These are phyloP conservation scores for Leuctra nigra DNA, from an alignment of 2,888 invertebrate species.

Conservation along the genomic window DNA sequence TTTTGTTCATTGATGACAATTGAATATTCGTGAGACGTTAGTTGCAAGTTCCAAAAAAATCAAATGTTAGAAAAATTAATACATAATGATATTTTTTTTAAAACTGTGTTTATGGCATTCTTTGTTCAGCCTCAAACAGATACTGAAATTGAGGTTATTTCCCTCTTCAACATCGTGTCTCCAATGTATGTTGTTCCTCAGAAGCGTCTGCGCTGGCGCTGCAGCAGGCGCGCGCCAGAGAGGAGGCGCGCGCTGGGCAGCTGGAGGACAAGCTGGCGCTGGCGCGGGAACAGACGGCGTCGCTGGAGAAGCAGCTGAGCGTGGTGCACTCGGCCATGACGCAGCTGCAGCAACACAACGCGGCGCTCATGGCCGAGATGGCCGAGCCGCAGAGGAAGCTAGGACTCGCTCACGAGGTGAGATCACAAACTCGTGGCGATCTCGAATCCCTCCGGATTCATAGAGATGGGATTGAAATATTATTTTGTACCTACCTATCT, in stretches of 20 bases:
- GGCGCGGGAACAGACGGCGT: slow-evolving; percentile 35
- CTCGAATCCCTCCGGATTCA: too few species aligned
- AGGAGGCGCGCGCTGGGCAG: slow-evolving; percentile 20
- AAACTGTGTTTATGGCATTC: too few species aligned
- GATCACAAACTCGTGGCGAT: background rate
- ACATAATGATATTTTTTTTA: too few species aligned
- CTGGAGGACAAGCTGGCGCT: slow-evolving; percentile 34
- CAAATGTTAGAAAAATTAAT: too few species aligned
- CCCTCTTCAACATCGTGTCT: too few species aligned
- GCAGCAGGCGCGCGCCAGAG: background rate
- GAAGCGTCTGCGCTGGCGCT: background rate
- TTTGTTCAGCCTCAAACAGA: too few species aligned
- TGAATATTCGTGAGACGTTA: too few species aligned
- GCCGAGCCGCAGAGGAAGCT: slow-evolving; percentile 37
- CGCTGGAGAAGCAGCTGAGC: slow-evolving; percentile 34
- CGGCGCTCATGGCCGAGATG: slow-evolving; percentile 34
- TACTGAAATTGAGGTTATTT: too few species aligned
- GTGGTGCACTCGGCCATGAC: slow-evolving; percentile 33
- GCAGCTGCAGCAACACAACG: slow-evolving; percentile 34
- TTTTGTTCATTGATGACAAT: too few species aligned
- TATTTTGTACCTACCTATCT: background rate
- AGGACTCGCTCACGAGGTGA: slow-evolving; percentile 33
- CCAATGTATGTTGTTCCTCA: too few species aligned
- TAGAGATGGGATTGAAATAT: too few species aligned
- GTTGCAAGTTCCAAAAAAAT: too few species aligned